phyloP scores from a whole-genome alignment of 2,888 invertebrate species.

The Belgica antarctica region DNA sequence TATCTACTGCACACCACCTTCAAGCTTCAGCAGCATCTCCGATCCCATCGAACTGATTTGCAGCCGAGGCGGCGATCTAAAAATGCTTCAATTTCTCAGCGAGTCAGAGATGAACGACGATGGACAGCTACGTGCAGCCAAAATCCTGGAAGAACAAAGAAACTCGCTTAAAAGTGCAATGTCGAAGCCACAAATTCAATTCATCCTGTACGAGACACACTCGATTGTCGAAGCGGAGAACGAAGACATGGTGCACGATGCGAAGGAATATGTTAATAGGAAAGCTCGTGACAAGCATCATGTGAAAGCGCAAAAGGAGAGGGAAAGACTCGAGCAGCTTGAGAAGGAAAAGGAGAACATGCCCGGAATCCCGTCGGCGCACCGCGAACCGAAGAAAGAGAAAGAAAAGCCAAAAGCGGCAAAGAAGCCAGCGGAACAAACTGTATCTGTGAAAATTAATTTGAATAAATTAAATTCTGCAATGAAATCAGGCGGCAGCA shows the following conservation, averaged over 20 bases:
- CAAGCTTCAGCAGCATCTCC: conserved; percentile 74
- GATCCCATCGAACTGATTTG: conserved; percentile 81
- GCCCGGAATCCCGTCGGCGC: conserved; percentile 28
- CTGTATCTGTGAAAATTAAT: conserved; percentile 31
- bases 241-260: conserved; percentile 66
- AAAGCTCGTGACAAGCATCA: conserved; percentile 68
- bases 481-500: conserved; percentile 3
- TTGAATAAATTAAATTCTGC: conserved; percentile 12
- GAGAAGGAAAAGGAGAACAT: conserved; percentile 51
- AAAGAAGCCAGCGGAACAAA: not conserved
- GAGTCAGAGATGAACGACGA: conserved; percentile 65
- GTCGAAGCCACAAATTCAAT: conserved; percentile 78
- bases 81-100: conserved; percentile 64
- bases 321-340: conserved; percentile 50
- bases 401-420: conserved; percentile 1
- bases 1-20: conserved; percentile 73
- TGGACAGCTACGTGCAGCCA: conserved; percentile 62
- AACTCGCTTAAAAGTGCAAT: conserved; percentile 70
- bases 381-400: conserved; percentile 19
- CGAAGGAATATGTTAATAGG: conserved; percentile 68
- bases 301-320: conserved; percentile 51
- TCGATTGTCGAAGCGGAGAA: conserved; percentile 75
- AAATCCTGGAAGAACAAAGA: conserved; percentile 73
- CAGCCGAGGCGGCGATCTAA: conserved; percentile 72
- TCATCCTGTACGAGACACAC: conserved; percentile 78